Base-by-base conservation (phyloP, 2,797 vertebrate genomes). In the Liasis olivaceus region DNA sequence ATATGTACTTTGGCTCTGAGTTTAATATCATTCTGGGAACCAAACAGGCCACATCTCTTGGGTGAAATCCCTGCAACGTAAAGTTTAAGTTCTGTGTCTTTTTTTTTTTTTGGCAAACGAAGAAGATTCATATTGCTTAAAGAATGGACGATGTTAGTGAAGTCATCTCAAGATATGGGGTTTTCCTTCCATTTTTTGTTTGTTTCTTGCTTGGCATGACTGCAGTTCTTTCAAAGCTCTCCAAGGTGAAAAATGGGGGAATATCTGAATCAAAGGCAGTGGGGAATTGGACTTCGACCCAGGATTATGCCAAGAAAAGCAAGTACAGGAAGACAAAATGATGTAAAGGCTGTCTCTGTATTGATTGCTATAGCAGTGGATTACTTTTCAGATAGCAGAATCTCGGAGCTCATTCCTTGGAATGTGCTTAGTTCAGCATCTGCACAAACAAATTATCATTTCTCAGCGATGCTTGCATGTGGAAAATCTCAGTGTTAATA, bases 331-430 rank as follows among this genome's bases (percentile, higher is more conserved):
- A 66, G 72, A 84, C 66, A 56, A 89, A 64, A 84, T 59, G 56
- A 85, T 90, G 60, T 42, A 90, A 92, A 92, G 15, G 69, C 14
- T 88, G 54, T 69, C 66, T 88, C 47, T 13, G 20, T 85, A 90
- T 92, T 85, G 93, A 94, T 90, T 60, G 77, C 54, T 84, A 63
- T 72, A 84, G 85, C 28, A 69, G 69, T 90, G 91, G 91, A 92
- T 94, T 92, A 92, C 89, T 88, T 90, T 88, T 92, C 60, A 92
- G 69, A 85, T 92, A 90, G 90, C 85, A 88, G 62, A 92, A 90
- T 69, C 85, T 54, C 14, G 31, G 47, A 66, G 56, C 15, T 72
- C 58, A 15, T 84, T 86, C 47, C 42, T 66, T 88, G 66, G 59
- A 88, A 60, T 84, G 85, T 92, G 66, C 88, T 92, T 87, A 17